Percentiles rank a stretch among this genome's conserved stretches.
phyloP scores from a whole-genome alignment of 2,113 vertebrate species.

The Amphilophus citrinellus region DNA sequence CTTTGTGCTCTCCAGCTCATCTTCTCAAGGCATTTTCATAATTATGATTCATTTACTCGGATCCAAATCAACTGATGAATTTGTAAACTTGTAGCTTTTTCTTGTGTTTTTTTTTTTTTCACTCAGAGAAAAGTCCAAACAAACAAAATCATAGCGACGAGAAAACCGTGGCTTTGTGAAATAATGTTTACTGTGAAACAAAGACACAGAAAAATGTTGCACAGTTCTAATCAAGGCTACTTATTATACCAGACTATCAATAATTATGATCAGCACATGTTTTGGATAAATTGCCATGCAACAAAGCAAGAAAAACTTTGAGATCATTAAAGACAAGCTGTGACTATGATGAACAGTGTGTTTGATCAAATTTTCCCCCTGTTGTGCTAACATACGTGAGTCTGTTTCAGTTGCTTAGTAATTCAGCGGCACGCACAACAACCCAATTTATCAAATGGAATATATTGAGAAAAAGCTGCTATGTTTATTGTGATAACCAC shows the following conservation, averaged over 20 bases:
- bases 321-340: neutral
- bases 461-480: neutral
- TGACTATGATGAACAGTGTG: neutral
- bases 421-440: neutral
- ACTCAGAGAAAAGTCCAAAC: neutral
- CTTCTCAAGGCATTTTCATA: neutral
- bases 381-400: neutral
- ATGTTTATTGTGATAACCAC: neutral
- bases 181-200: too few species aligned
- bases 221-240: too few species aligned
- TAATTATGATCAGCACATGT: neutral
- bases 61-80: neutral
- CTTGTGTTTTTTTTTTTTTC: neutral
- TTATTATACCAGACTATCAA: accelerated
- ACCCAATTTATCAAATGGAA: neutral
- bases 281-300: accelerated
- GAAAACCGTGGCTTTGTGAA: too few species aligned
- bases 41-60: neutral
- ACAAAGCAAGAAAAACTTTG: neutral
- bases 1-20: neutral
- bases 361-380: neutral
- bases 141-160: neutral
- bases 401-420: neutral
- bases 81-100: neutral
- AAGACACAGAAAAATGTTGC: too few species aligned